Percentiles rank a stretch among this genome's conserved stretches.
Conservation (phyloP, 2,888 invertebrate genomes). For the Himalopsyche tibetana region DNA sequence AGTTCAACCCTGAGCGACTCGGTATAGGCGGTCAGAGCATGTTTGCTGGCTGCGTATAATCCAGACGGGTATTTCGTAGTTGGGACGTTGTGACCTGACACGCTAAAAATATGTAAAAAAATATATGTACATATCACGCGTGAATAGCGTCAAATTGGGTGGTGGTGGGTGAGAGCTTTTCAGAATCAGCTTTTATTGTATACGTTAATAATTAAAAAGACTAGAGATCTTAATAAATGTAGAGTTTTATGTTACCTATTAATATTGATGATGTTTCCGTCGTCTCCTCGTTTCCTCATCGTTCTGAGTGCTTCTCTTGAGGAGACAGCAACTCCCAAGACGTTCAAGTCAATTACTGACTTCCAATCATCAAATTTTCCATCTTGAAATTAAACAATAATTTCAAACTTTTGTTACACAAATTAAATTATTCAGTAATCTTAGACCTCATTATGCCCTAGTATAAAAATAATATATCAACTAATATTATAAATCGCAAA, state of each 20-base stretch:
- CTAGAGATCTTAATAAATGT: not conserved
- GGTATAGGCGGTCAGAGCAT: conserved; percentile 70
- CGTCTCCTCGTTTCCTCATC: conserved; percentile 67
- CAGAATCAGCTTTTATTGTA: not conserved
- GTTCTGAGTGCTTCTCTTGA: conserved; percentile 76
- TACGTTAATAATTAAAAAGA: not conserved
- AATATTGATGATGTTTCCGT: conserved; percentile 58
- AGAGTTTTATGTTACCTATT: conserved; percentile 47
- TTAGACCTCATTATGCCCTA: not conserved
- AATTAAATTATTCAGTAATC: not conserved
- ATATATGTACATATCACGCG: no score
- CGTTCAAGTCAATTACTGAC: conserved; percentile 72
- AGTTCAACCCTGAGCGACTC: conserved; percentile 69
- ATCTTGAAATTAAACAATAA: conserved; percentile 1
- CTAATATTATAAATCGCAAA: no score
- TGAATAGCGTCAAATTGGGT: no score
- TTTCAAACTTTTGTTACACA: no score
- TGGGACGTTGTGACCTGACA: conserved; percentile 69
- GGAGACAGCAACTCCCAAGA: conserved; percentile 77
- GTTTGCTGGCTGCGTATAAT: conserved; percentile 70
- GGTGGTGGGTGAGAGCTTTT: not conserved
- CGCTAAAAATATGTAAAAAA: conserved; percentile 66
- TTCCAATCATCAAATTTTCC: conserved; percentile 34
- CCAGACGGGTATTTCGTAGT: conserved; percentile 66
- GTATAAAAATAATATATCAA: not conserved